A percentile compares a stretch with the other conserved stretches of the same genome.
These are phyloP conservation scores for Drosophila hydei DNA, from an alignment of 1,140 invertebrate species.

Conservation along the genomic window DNA sequence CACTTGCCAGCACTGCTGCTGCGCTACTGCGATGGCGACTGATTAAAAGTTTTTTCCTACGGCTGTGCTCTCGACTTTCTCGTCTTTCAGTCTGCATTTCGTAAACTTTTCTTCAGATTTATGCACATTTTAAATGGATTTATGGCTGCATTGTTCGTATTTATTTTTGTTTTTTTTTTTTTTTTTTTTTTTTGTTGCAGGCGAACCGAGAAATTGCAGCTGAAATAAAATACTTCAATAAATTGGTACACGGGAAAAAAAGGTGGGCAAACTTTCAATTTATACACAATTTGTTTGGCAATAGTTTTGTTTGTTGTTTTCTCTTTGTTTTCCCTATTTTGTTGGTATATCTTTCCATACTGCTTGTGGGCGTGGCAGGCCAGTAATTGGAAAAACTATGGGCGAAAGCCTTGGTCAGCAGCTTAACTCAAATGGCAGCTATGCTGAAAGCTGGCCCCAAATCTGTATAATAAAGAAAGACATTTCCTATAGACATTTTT, in stretches of 20 bases:
- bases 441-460: too few relatives aligned
- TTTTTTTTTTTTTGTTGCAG: not conserved
- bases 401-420: not conserved
- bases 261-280: slow-evolving; percentile 52
- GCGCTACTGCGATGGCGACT: not conserved
- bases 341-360: too few relatives aligned
- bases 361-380: slow-evolving; percentile 10
- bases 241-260: slow-evolving; percentile 30
- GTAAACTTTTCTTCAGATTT: slow-evolving; percentile 23
- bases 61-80: not conserved
- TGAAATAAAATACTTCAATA: slow-evolving; percentile 24
- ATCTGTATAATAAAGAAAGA: not conserved
- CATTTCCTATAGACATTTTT: not conserved
- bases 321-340: not conserved
- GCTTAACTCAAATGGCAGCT: too few relatives aligned
- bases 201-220: not conserved
- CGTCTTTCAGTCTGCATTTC: not conserved
- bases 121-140: slow-evolving; percentile 45
- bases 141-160: slow-evolving; percentile 8
- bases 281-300: slow-evolving; percentile 62
- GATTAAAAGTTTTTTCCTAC: slow-evolving; percentile 16
- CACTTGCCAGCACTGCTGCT: slow-evolving; percentile 23
- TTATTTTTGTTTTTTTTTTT: not conserved
- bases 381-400: slow-evolving; percentile 2
- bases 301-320: slow-evolving; percentile 22